phyloP scores from a whole-genome alignment of 2,797 vertebrate genomes.

The Acrossocheilus fasciatus region DNA sequence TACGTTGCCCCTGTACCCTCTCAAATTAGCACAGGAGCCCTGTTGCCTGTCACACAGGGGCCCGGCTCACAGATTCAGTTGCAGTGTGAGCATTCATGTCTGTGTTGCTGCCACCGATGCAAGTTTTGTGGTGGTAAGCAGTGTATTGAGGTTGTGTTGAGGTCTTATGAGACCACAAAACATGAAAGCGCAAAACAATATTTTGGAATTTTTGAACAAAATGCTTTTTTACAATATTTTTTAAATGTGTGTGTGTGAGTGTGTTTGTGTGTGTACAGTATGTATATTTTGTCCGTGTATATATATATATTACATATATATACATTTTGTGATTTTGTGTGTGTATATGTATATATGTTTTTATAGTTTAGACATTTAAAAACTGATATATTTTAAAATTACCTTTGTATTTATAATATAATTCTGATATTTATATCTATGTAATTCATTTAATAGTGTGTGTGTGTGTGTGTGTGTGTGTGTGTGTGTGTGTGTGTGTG shows the following conservation, averaged over 20 bases:
- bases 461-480: background rate
- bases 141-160: background rate
- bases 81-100: conserved; percentile 51
- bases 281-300: background rate
- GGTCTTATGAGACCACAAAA: background rate
- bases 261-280: too few relatives aligned
- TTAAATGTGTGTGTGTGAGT: background rate
- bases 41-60: conserved; percentile 69
- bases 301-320: background rate
- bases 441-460: background rate
- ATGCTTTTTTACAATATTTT: background rate
- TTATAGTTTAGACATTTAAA: too few relatives aligned
- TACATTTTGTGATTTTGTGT: too few relatives aligned
- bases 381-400: background rate
- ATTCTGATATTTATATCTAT: too few relatives aligned
- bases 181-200: background rate
- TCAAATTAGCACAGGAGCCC: conserved; percentile 78
- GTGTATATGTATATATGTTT: too few relatives aligned
- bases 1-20: conserved; percentile 66
- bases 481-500: background rate
- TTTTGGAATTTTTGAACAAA: background rate
- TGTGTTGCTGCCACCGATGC: conserved; percentile 34
- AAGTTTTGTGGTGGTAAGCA: conserved; percentile 56
- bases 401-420: too few relatives aligned
- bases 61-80: conserved; percentile 66